phyloP scores from a whole-genome alignment of 2,797 vertebrate genomes.

The Eulemur mongoz region DNA sequence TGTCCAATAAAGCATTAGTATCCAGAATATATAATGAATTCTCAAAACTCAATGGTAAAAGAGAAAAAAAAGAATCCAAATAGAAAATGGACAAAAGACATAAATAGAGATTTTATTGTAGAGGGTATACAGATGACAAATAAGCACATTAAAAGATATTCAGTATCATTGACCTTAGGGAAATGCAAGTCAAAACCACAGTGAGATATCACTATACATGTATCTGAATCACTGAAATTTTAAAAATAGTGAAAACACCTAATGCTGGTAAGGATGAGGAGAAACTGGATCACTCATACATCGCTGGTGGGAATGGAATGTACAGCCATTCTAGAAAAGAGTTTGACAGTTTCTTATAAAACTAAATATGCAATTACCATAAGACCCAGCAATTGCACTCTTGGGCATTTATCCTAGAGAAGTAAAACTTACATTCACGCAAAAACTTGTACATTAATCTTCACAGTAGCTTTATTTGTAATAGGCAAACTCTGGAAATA shows the following conservation, averaged over 20 bases:
- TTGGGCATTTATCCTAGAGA: neutral
- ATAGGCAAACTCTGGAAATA: neutral
- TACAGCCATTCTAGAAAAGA: neutral
- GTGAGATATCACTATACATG: neutral
- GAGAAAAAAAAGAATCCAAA: neutral
- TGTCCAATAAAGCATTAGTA: neutral
- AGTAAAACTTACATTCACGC: neutral
- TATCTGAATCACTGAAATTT: neutral
- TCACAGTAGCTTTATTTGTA: neutral
- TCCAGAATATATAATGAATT: neutral
- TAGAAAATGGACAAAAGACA: neutral
- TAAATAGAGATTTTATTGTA: neutral
- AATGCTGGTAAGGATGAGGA: neutral
- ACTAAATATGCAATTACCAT: neutral
- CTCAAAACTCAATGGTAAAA: neutral
- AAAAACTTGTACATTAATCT: neutral
- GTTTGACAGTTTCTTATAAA: neutral
- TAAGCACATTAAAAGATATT: neutral
- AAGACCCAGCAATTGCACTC: neutral
- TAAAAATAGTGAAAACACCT: neutral
- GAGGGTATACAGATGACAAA: neutral
- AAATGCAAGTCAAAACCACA: neutral
- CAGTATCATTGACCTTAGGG: neutral
- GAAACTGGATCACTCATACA: neutral
- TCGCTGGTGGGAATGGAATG: neutral